Evolutionary conservation across 2,113 vertebrate species (phyloP).

Genomic region (Aegotheles bennettii): DNA sequence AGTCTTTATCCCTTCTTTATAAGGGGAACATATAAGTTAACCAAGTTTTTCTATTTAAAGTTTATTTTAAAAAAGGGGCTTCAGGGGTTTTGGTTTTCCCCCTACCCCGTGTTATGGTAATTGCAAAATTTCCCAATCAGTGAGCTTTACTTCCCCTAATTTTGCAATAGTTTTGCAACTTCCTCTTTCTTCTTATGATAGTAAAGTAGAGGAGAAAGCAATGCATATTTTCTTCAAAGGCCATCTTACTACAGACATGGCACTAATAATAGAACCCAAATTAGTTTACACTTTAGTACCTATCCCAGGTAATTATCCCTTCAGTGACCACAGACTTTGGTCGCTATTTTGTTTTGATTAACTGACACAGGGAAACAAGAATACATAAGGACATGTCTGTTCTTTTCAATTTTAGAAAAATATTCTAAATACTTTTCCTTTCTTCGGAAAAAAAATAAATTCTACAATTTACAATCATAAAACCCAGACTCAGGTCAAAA

Average conservation of each 20-base stretch:
- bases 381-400: neutral
- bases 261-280: neutral
- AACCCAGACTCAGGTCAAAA: neutral
- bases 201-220: neutral
- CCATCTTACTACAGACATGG: neutral
- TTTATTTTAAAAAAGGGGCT: neutral
- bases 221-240: neutral
- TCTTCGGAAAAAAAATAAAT: neutral
- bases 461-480: neutral
- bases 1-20: neutral
- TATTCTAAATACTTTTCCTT: no score
- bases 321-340: neutral
- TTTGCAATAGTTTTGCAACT: neutral
- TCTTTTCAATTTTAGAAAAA: neutral
- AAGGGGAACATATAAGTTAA: neutral
- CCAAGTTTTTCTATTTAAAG: neutral
- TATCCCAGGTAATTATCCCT: neutral
- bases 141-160: neutral
- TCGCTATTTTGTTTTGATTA: neutral
- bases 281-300: neutral
- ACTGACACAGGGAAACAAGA: neutral
- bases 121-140: neutral
- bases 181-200: neutral
- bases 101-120: rapidly evolving
- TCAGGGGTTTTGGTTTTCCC: neutral